phyloP scores from a whole-genome alignment of 2,113 vertebrate genomes.

The Petaurus breviceps region DNA sequence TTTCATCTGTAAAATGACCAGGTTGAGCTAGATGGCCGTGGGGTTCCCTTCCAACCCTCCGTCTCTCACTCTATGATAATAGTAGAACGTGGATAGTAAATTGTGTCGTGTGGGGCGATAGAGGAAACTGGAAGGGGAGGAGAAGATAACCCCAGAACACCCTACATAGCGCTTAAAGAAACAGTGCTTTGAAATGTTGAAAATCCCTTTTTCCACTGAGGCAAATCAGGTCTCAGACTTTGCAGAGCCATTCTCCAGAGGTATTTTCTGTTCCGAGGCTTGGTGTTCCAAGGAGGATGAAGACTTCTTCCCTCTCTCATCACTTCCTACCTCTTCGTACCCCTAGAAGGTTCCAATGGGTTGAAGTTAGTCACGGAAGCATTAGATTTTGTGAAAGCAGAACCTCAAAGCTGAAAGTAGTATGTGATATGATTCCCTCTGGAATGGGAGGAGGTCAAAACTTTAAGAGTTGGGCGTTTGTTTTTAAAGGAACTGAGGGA shows the following conservation, averaged over 20 bases:
- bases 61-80: neutral
- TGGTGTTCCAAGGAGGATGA: neutral
- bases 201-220: conserved; percentile 36
- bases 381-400: neutral
- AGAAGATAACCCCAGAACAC: neutral
- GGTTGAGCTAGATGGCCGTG: neutral
- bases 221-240: neutral
- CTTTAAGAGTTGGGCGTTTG: neutral
- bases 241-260: neutral
- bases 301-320: neutral
- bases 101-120: neutral
- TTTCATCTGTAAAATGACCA: too few species aligned
- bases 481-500: neutral
- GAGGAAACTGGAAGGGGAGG: neutral
- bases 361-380: conserved; percentile 45
- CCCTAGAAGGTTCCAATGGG: neutral
- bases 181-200: neutral
- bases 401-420: neutral
- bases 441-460: neutral
- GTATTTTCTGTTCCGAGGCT: neutral
- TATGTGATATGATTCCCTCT: neutral
- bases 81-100: neutral
- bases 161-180: neutral
- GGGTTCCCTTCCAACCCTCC: neutral
- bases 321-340: neutral